phyloP scores from a whole-genome alignment of 2,888 invertebrate genomes.

The Drosophila acutilabella region DNA sequence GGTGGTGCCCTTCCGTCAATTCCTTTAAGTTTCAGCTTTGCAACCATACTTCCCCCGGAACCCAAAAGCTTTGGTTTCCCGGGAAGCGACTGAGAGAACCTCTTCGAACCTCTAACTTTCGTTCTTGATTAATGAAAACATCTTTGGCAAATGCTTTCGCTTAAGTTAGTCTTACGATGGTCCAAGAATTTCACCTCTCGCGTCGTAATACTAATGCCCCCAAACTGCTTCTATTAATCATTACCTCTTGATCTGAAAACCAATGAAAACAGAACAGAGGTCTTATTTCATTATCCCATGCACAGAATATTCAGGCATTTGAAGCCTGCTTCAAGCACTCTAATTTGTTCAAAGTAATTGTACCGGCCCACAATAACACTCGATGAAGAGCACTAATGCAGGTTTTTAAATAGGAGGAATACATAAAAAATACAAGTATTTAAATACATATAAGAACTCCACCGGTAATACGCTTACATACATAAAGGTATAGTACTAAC shows the following conservation, averaged over 20 bases:
- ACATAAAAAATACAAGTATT: slow-evolving; percentile 47
- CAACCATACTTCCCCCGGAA: no score
- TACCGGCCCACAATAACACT: slow-evolving; percentile 52
- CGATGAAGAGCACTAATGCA: slow-evolving; percentile 54
- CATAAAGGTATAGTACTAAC: slow-evolving; percentile 50
- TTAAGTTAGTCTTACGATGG: slow-evolving; percentile 55
- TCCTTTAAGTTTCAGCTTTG: no score
- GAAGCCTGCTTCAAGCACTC: slow-evolving; percentile 46
- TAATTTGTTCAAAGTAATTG: slow-evolving; percentile 57
- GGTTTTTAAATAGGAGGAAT: slow-evolving; percentile 54
- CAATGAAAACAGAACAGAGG: slow-evolving; percentile 56
- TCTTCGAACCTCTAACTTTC: slow-evolving; percentile 73
- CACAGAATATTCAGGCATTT: slow-evolving; percentile 43
- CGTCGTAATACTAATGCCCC: slow-evolving; percentile 59
- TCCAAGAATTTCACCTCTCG: slow-evolving; percentile 61
- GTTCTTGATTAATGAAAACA: slow-evolving; percentile 65
- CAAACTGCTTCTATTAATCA: slow-evolving; percentile 54
- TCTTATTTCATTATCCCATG: slow-evolving; percentile 58
- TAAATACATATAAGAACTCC: slow-evolving; percentile 48
- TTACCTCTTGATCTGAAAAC: slow-evolving; percentile 56
- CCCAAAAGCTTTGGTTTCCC: no score
- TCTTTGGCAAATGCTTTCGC: slow-evolving; percentile 60
- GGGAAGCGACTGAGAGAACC: slow-evolving; percentile 87
- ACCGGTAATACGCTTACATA: slow-evolving; percentile 50
- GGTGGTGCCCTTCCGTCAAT: no score